These are phyloP conservation scores for Microtus richardsoni DNA, from an alignment of 2,113 vertebrate species.

Conservation along the genomic window DNA sequence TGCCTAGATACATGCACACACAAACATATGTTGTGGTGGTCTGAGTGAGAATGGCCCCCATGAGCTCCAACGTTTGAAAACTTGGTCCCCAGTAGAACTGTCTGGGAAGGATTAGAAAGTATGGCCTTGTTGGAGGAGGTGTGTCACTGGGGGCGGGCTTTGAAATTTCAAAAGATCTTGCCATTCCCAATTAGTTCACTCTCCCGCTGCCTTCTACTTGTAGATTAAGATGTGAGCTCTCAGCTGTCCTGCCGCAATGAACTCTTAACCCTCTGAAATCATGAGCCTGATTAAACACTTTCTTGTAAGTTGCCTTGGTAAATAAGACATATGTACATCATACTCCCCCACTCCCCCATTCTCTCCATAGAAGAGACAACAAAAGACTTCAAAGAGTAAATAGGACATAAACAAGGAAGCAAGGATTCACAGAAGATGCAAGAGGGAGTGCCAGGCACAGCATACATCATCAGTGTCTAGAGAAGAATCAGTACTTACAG, in stretches of 20 bases:
- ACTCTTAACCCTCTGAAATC: background rate
- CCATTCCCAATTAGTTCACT: background rate
- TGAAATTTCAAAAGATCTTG: background rate
- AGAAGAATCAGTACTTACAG: constrained; percentile 88
- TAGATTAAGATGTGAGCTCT: background rate
- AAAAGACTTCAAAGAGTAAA: constrained; percentile 41
- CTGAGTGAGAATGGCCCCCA: background rate
- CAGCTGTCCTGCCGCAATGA: background rate
- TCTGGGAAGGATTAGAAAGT: background rate
- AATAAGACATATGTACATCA: background rate
- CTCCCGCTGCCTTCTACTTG: background rate
- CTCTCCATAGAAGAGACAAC: background rate
- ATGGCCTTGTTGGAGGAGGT: background rate
- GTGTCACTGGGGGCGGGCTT: background rate
- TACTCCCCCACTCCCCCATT: background rate
- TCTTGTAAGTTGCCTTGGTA: background rate
- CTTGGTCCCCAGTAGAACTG: background rate
- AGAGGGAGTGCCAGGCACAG: background rate
- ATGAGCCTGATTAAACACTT: background rate
- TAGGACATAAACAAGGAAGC: background rate
- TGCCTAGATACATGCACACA: background rate
- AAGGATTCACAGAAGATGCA: background rate
- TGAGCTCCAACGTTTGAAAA: background rate
- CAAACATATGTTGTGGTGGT: background rate
- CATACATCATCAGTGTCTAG: background rate